Conservation (phyloP, 2,113 vertebrate species). For the Theropithecus gelada region DNA sequence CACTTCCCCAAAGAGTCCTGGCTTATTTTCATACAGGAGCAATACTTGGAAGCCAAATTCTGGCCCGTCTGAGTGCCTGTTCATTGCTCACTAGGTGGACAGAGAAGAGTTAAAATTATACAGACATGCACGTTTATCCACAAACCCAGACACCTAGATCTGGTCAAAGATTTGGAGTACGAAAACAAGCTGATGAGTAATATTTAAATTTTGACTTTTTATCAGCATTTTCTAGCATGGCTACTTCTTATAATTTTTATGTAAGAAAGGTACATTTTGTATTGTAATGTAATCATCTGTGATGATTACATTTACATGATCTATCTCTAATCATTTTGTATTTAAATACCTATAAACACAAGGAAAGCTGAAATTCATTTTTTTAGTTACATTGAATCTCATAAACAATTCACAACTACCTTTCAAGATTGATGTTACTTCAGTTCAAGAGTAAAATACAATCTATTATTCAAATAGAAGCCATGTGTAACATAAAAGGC, state of each 20-base stretch:
- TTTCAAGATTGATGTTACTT: constrained; percentile 15
- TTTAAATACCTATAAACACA: not conserved
- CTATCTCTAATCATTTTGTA: not conserved
- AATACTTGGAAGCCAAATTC: not conserved
- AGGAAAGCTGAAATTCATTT: not conserved
- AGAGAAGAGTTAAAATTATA: not conserved
- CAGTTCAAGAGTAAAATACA: constrained; percentile 16
- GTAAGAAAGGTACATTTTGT: not conserved
- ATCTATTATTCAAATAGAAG: not conserved
- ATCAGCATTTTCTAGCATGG: not conserved
- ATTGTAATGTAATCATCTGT: not conserved
- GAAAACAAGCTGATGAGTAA: not conserved
- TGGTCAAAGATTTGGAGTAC: not conserved
- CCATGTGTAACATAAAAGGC: not conserved
- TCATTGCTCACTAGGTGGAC: not conserved
- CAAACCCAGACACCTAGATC: not conserved
- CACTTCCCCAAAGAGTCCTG: not conserved
- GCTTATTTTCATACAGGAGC: not conserved
- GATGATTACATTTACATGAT: too few relatives aligned
- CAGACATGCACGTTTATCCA: not conserved
- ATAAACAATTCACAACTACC: constrained; percentile 15
- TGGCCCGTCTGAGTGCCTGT: not conserved
- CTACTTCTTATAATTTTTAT: not conserved
- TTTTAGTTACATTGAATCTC: not conserved
- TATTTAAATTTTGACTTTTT: not conserved